Conservation (phyloP, 2,113 vertebrate species). For the Pollachius pollachius region DNA sequence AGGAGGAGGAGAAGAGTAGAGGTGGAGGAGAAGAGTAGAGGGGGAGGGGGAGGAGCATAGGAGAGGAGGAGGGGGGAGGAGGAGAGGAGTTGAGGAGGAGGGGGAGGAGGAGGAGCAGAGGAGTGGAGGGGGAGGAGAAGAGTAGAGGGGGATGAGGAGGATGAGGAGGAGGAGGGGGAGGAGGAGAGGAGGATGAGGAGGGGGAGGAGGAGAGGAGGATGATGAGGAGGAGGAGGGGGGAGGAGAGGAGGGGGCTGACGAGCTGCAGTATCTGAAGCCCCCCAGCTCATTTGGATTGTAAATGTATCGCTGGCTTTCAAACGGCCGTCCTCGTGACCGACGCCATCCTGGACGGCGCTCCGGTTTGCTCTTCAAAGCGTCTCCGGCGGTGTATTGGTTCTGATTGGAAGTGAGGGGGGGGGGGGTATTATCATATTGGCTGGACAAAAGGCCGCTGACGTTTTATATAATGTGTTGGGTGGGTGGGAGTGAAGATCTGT, state of each 20-base stretch:
- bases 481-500: too few species aligned
- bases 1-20: too few species aligned
- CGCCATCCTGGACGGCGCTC: conserved; percentile 3
- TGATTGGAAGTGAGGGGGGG: not conserved
- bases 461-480: too few species aligned
- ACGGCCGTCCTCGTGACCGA: not conserved
- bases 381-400: not conserved
- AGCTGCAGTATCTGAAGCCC: not conserved
- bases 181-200: conserved; percentile 16
- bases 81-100: too few species aligned
- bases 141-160: conserved; percentile 17
- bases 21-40: too few species aligned
- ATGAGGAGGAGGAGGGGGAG: conserved; percentile 24
- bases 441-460: too few species aligned
- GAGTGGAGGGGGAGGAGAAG: conserved; percentile 24
- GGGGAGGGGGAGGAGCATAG: too few species aligned
- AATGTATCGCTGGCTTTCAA: conserved; percentile 6
- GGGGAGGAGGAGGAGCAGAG: not conserved
- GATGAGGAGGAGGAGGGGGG: conserved; percentile 20
- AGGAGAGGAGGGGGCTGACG: too few species aligned
- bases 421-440: too few species aligned
- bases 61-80: too few species aligned
- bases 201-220: not conserved
- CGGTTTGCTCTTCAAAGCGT: conserved; percentile 17
- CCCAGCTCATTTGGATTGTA: conserved; percentile 34